Evolutionary conservation across 2,113 vertebrate genomes (phyloP).

Genomic region (Pogona vitticeps): DNA sequence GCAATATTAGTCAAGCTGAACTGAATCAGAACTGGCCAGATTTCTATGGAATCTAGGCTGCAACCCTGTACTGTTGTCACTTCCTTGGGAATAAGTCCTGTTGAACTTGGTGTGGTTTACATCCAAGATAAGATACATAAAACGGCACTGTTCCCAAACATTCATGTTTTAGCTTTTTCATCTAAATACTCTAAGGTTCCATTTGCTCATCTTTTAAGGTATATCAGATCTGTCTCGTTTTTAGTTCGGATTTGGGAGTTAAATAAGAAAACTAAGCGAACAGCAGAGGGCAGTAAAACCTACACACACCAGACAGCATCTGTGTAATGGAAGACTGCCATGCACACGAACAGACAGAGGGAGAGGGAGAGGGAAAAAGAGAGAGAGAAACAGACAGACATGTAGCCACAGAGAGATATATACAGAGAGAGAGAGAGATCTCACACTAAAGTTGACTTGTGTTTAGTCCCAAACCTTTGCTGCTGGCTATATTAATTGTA

Average conservation of each 20-base stretch:
- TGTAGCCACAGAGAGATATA: no score
- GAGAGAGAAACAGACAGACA: no score
- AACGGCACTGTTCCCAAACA: background rate
- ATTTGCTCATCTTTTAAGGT: background rate
- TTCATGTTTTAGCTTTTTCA: background rate
- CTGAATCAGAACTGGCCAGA: background rate
- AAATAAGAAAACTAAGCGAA: background rate
- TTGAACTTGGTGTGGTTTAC: background rate
- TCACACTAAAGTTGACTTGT: background rate
- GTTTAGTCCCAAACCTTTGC: background rate
- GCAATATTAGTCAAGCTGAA: background rate
- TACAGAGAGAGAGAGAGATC: no score
- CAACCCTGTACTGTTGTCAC: background rate
- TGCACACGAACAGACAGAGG: no score
- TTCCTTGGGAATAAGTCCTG: background rate
- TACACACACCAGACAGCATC: background rate
- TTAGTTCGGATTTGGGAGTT: background rate
- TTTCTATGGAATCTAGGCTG: background rate
- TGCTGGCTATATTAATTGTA: background rate
- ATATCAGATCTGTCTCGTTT: background rate
- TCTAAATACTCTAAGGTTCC: background rate
- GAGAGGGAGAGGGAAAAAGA: no score
- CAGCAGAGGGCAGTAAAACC: conserved; percentile 5
- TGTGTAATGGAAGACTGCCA: background rate
- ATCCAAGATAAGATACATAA: background rate